phyloP scores from a whole-genome alignment of 2,797 vertebrate genomes.

The Melanogrammus aeglefinus region DNA sequence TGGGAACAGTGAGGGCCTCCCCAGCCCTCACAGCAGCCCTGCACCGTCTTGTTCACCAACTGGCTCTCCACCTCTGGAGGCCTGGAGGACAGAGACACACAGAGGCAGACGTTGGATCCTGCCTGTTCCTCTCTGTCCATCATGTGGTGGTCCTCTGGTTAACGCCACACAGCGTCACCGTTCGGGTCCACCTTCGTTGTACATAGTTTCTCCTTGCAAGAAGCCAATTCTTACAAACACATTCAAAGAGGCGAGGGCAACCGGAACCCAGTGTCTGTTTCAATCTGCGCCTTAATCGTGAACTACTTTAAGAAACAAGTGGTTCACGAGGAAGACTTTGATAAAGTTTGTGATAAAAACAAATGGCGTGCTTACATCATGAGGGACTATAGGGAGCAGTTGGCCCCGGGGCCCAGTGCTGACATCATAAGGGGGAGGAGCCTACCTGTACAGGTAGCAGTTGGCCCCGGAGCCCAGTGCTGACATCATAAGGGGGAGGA shows the following conservation, averaged over 20 bases:
- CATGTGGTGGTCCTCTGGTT: neutral
- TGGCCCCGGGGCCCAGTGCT: conserved; percentile 49
- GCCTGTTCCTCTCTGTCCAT: too few relatives aligned
- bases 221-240: neutral
- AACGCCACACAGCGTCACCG: neutral
- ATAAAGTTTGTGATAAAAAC: neutral
- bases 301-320: neutral
- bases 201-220: neutral
- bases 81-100: conserved; percentile 57
- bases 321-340: neutral
- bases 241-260: neutral
- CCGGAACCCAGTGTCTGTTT: neutral
- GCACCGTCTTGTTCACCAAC: conserved; percentile 72
- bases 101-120: neutral
- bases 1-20: conserved; percentile 76
- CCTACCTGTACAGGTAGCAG: too few relatives aligned
- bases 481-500: too few relatives aligned
- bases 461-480: too few relatives aligned
- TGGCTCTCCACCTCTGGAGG: conserved; percentile 69
- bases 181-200: neutral
- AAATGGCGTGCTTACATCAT: neutral
- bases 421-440: neutral
- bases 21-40: conserved; percentile 85
- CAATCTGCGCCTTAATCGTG: neutral
- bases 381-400: conserved; percentile 63